Evolutionary conservation across 2,888 invertebrate species (phyloP).

Genomic region (Enchytraeus crypticus): DNA sequence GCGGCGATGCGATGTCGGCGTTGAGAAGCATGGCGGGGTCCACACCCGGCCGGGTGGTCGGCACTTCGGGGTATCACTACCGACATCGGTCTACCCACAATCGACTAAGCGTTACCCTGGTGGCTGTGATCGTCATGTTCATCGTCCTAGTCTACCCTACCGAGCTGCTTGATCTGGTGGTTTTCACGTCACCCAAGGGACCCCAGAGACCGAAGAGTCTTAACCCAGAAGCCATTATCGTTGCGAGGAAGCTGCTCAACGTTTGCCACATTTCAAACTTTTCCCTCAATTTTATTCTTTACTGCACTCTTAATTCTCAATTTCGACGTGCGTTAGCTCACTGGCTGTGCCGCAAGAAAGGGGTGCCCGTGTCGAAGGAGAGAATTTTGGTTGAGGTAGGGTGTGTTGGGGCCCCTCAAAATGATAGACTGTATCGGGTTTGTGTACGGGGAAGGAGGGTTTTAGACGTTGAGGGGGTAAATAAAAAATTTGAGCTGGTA

Average conservation of each 20-base stretch:
- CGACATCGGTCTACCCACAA: too few relatives aligned
- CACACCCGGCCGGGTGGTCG: not conserved
- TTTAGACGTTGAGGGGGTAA: not conserved
- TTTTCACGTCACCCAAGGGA: too few relatives aligned
- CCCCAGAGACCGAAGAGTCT: too few relatives aligned
- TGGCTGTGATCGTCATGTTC: constrained; percentile 39
- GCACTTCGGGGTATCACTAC: not conserved
- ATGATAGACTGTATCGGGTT: too few relatives aligned
- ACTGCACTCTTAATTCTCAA: constrained; percentile 21
- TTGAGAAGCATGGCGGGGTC: too few relatives aligned
- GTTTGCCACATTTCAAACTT: constrained; percentile 24
- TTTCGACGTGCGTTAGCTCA: constrained; percentile 14
- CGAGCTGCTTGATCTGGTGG: constrained; percentile 33
- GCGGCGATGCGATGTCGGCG: too few relatives aligned
- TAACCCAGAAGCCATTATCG: constrained; percentile 11
- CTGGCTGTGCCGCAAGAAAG: constrained; percentile 3
- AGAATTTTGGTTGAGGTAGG: not conserved
- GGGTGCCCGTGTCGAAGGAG: not conserved
- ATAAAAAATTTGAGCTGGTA: not conserved
- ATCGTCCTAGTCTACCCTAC: constrained; percentile 41
- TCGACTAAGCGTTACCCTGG: constrained; percentile 37
- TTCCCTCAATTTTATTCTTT: constrained; percentile 30
- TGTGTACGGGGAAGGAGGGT: too few relatives aligned
- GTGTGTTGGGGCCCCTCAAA: not conserved
- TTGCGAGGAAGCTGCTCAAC: constrained; percentile 15